Base-by-base conservation (phyloP, 2,888 invertebrate genomes). In the Bimastos eiseni region DNA sequence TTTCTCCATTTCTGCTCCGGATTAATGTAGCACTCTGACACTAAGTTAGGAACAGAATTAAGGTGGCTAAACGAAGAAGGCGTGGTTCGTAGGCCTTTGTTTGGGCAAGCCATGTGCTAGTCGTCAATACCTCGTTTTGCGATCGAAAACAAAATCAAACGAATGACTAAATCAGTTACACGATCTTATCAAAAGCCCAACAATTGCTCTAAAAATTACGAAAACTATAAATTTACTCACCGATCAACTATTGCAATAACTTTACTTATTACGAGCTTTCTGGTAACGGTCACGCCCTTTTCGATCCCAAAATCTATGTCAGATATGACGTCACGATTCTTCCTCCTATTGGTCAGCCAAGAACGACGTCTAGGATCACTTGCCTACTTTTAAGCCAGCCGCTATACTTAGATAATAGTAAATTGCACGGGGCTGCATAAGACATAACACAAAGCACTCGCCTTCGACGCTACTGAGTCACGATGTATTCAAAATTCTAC, bases 271-370 rank as follows among this genome's bases (percentile, higher is more conserved):
- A 70, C 70, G 70, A 70, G 30, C 5, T n/a, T 70, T 70, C 70
- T 70, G n/a, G 86, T 37, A 86, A 86, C 86, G 86, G 86, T 36
- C 86, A 86, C 86, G 86, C 86, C 86, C 86, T 86, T 86, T 36
- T 37, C 36, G 37, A 34, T 86, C 86, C 8, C 19, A 36, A n/a
- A 86, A 86, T 86, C 86, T 86, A 36, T 34, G 86, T 86, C 86
- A 37, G 37, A 86, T 86, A 86, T 86, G 33, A 86, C 86, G 86
- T 86, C 70, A 70, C n/a, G 5, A 15, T 5, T 13, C 70, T n/a
- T 30, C 70, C n/a, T 70, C 70, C 70, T 70, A 70, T 70, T 70
- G 70, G 70, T 70, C 70, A 70, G 70, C 70, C 70, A 70, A 70
- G 30, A 70, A 8, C 70, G 70, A 17, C 4, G 70, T 70, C 70